Evolutionary conservation across 2,113 vertebrate species (phyloP).

Genomic region (Barnardius zonarius): DNA sequence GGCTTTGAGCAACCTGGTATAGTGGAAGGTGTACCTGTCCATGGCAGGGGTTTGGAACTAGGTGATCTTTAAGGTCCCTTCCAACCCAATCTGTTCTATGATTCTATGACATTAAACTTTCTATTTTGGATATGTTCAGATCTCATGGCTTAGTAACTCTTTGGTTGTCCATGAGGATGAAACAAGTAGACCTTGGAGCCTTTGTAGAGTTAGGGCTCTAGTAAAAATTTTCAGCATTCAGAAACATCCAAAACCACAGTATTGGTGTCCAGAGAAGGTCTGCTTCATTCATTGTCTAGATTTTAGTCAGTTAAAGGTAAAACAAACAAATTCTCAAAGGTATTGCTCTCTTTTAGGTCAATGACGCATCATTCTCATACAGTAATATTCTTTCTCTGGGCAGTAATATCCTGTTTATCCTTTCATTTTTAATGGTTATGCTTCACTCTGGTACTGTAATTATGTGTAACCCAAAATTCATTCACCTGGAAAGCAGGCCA

Average conservation of each 20-base stretch:
- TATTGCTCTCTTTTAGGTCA: background rate
- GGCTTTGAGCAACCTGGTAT: too few relatives aligned
- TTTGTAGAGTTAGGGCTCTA: background rate
- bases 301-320: background rate
- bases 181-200: background rate
- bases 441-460: background rate
- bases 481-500: background rate
- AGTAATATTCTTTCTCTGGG: background rate
- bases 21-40: too few relatives aligned
- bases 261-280: background rate
- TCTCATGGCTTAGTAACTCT: background rate
- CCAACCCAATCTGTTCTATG: background rate
- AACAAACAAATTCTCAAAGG: background rate
- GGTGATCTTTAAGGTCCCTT: background rate
- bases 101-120: background rate
- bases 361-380: background rate
- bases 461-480: background rate
- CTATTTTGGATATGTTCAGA: background rate
- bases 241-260: background rate
- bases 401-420: background rate
- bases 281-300: background rate
- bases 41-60: background rate
- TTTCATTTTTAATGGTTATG: background rate
- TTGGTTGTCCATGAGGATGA: background rate
- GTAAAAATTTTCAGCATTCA: background rate